phyloP scores from a whole-genome alignment of 2,797 vertebrate species.

The Spea hammondii region DNA sequence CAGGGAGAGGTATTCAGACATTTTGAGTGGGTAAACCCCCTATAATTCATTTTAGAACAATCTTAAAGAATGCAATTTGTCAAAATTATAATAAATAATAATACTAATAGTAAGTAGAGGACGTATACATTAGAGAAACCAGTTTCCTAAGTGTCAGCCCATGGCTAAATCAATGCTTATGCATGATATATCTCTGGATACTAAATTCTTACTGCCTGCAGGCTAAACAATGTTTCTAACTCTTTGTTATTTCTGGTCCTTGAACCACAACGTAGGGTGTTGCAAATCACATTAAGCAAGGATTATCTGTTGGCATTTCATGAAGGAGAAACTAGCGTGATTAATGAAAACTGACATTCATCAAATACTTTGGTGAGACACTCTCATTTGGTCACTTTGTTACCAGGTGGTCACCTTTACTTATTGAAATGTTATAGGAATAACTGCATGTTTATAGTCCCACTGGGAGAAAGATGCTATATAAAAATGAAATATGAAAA shows the following conservation, averaged over 20 bases:
- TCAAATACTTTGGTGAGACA: conserved; percentile 68
- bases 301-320: conserved; percentile 76
- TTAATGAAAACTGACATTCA: conserved; percentile 81
- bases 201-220: conserved; percentile 74
- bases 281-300: conserved; percentile 74
- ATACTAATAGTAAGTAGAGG: neutral
- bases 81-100: conserved; percentile 7
- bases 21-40: no score
- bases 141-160: conserved; percentile 70
- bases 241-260: conserved; percentile 70
- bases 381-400: conserved; percentile 62
- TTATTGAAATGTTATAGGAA: conserved; percentile 69
- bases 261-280: conserved; percentile 67
- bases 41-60: no score
- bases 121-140: conserved; percentile 53
- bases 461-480: no score
- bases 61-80: no score
- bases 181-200: conserved; percentile 75
- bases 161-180: conserved; percentile 79
- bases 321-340: conserved; percentile 74
- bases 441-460: neutral
- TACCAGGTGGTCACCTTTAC: conserved; percentile 70
- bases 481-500: conserved; percentile 54
- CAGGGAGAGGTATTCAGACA: no score
- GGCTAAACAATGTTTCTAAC: conserved; percentile 76